Conservation (phyloP, 2,797 vertebrate genomes). For the Alectoris magna region DNA sequence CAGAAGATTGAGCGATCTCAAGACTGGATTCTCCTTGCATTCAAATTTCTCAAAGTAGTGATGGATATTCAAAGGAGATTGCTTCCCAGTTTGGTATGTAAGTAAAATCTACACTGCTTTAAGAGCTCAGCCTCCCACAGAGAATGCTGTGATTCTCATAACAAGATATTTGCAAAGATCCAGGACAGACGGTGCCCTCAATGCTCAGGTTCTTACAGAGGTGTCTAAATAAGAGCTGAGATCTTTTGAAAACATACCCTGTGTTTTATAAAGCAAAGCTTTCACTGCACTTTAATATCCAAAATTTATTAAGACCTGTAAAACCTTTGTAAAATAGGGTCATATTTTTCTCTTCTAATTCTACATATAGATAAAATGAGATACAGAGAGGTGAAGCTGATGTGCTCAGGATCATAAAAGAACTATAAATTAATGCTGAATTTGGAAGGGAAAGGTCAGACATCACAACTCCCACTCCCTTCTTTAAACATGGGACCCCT, state of each 20-base stretch:
- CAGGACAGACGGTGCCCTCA: not conserved
- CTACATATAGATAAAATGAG: slow-evolving; percentile 65
- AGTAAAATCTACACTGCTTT: not conserved
- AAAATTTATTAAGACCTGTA: slow-evolving; percentile 64
- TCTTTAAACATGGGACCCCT: slow-evolving; percentile 58
- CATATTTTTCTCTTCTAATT: slow-evolving; percentile 65
- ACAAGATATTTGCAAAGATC: slow-evolving; percentile 22
- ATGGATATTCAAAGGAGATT: not conserved
- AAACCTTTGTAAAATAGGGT: slow-evolving; percentile 54
- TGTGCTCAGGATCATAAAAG: slow-evolving; percentile 47
- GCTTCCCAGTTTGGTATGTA: not conserved
- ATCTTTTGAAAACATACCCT: slow-evolving; percentile 46
- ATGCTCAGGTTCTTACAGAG: not conserved
- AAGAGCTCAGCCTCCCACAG: not conserved
- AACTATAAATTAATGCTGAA: slow-evolving; percentile 51
- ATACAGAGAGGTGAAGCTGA: slow-evolving; percentile 50
- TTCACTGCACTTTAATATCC: slow-evolving; percentile 28
- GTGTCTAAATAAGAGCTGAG: slow-evolving; percentile 42
- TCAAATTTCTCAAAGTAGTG: not conserved
- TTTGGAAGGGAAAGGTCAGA: slow-evolving; percentile 59
- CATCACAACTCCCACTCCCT: slow-evolving; percentile 39
- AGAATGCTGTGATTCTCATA: not conserved
- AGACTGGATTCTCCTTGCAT: not conserved
- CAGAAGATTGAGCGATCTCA: not conserved
- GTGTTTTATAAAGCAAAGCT: slow-evolving; percentile 37